These are phyloP conservation scores for Dicyrtoma fusca DNA, from an alignment of 2,888 invertebrate species.

Conservation along the genomic window DNA sequence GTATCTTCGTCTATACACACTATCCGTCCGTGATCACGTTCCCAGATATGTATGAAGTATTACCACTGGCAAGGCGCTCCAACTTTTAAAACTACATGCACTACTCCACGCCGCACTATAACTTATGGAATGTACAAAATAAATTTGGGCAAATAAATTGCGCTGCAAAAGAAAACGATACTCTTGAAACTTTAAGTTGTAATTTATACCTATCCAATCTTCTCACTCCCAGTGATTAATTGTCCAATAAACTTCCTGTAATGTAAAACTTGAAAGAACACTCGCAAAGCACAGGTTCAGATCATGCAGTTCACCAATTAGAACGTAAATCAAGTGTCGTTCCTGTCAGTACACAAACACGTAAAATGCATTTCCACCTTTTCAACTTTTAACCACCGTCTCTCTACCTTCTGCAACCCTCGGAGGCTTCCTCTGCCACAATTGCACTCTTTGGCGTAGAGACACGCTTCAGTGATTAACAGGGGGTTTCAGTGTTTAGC, in stretches of 20 bases:
- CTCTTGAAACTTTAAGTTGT: conserved; percentile 5
- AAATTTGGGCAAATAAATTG: conserved; percentile 27
- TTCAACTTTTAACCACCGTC: neutral
- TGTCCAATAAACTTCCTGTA: conserved; percentile 24
- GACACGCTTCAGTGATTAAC: neutral
- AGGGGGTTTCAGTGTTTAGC: too few species aligned
- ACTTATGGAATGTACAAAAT: conserved; percentile 3
- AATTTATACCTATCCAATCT: conserved; percentile 26
- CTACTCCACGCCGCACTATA: neutral
- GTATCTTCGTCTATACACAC: neutral
- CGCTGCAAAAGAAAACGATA: neutral
- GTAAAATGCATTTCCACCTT: too few species aligned
- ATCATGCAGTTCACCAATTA: conserved; percentile 28
- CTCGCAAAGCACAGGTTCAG: neutral
- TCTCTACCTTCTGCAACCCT: neutral
- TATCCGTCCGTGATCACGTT: neutral
- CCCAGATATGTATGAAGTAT: neutral
- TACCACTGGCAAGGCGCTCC: neutral
- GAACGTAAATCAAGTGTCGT: conserved; percentile 24
- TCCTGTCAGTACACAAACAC: conserved; percentile 6
- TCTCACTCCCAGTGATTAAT: conserved; percentile 28
- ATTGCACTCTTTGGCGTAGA: too few species aligned
- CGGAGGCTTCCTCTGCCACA: too few species aligned
- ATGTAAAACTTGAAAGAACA: conserved; percentile 25
- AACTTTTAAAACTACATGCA: too few species aligned